Evolutionary conservation across 2,888 invertebrate genomes (phyloP).

Genomic region (Yponomeuta plumbellus): DNA sequence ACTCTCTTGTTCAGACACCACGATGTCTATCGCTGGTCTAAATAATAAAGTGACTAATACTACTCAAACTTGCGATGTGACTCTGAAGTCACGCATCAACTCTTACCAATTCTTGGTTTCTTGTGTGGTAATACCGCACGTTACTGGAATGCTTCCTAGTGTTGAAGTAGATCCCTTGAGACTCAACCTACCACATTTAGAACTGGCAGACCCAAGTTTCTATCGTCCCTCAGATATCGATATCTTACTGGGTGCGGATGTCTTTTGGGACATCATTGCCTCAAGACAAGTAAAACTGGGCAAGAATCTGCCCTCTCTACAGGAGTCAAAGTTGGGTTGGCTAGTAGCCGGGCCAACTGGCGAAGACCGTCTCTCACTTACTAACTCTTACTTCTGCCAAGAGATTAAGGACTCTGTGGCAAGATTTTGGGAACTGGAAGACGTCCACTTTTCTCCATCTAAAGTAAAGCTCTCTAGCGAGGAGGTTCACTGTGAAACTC

Average conservation of each 20-base stretch:
- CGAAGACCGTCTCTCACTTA: not conserved
- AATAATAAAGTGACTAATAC: conserved; percentile 16
- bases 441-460: conserved; percentile 10
- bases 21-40: conserved; percentile 17
- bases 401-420: conserved; percentile 10
- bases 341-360: conserved; percentile 20
- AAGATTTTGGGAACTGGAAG: conserved; percentile 19
- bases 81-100: conserved; percentile 12
- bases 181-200: conserved; percentile 19
- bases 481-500: conserved; percentile 17
- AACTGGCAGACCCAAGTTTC: conserved; percentile 25
- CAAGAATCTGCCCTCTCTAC: conserved; percentile 20
- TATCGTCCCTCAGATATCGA: conserved; percentile 22
- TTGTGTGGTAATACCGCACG: conserved; percentile 19
- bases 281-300: conserved; percentile 19
- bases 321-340: conserved; percentile 22
- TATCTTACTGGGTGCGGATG: conserved; percentile 24
- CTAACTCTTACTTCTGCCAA: conserved; percentile 16
- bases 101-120: conserved; percentile 7
- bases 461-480: conserved; percentile 14
- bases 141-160: conserved; percentile 17
- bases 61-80: conserved; percentile 16
- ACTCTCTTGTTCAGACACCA: conserved; percentile 9
- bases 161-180: conserved; percentile 3
- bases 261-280: conserved; percentile 23